A percentile compares a stretch with the other conserved stretches of the same genome.
Evolutionary conservation across 23 tunicate genomes (phyloP).

Genomic region (Botrylloides violaceus): DNA sequence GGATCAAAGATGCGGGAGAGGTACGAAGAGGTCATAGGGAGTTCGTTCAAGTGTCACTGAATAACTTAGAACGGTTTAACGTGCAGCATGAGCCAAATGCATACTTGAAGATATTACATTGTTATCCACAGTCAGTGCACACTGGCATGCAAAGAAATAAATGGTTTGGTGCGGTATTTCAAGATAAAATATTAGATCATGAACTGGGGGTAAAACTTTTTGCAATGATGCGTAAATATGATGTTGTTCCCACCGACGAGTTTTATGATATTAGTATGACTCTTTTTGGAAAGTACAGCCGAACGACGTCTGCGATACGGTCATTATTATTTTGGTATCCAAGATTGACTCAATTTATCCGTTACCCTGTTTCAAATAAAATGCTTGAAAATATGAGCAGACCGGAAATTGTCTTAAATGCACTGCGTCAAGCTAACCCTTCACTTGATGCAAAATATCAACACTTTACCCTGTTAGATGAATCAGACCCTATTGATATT

Average conservation of each 20-base stretch:
- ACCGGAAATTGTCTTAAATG: slow-evolving; percentile 66
- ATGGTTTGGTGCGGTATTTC: slow-evolving; percentile 60
- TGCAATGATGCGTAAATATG: slow-evolving; percentile 12
- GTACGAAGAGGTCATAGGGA: slow-evolving; percentile 76
- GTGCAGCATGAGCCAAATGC: slow-evolving; percentile 64
- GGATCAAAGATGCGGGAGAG: slow-evolving; percentile 73
- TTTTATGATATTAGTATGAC: slow-evolving; percentile 33
- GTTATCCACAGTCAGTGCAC: slow-evolving; percentile 79
- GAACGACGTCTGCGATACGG: slow-evolving; percentile 39
- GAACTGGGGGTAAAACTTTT: slow-evolving; percentile 41
- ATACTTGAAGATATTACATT: slow-evolving; percentile 60
- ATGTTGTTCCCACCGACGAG: slow-evolving; percentile 61
- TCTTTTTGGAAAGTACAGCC: slow-evolving; percentile 73
- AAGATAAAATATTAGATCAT: slow-evolving; percentile 72
- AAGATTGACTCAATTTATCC: slow-evolving; percentile 29
- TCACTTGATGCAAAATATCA: slow-evolving; percentile 42
- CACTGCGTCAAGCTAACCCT: slow-evolving; percentile 80
- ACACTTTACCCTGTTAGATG: slow-evolving; percentile 29
- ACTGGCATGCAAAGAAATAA: slow-evolving; percentile 66
- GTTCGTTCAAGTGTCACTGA: slow-evolving; percentile 51
- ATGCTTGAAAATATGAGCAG: slow-evolving; percentile 47
- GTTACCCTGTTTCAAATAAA: slow-evolving; percentile 14
- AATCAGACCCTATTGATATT: background rate
- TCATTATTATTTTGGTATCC: slow-evolving; percentile 64
- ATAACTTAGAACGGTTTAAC: slow-evolving; percentile 49